Evolutionary conservation across 2,113 vertebrate species (phyloP).

Genomic region (Psittacula cyanocephala): DNA sequence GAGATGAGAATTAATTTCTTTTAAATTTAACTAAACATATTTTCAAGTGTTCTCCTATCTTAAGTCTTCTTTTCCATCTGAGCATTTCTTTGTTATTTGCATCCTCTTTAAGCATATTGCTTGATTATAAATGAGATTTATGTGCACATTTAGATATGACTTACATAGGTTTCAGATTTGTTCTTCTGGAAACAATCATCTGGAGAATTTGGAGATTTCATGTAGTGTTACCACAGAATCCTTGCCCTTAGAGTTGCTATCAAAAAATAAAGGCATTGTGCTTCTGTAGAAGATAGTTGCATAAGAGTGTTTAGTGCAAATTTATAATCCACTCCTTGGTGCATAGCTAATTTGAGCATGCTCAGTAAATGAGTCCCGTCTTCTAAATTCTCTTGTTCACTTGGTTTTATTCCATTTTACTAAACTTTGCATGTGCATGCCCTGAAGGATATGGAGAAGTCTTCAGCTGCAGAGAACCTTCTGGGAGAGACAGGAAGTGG

Average conservation of each 20-base stretch:
- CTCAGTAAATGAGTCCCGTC: slow-evolving; percentile 81
- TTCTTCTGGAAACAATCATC: slow-evolving; percentile 16
- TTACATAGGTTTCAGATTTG: slow-evolving; percentile 7
- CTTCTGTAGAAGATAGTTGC: not conserved
- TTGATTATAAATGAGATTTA: not conserved
- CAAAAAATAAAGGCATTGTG: not conserved
- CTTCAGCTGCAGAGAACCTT: slow-evolving; percentile 45
- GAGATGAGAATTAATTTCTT: not conserved
- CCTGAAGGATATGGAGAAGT: slow-evolving; percentile 60
- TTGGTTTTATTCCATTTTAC: slow-evolving; percentile 46
- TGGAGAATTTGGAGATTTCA: slow-evolving; percentile 7
- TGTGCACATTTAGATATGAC: not conserved
- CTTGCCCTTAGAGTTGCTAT: not conserved
- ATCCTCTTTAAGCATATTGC: not conserved
- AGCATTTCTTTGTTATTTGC: not conserved
- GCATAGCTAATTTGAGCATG: slow-evolving; percentile 72
- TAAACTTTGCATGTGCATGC: slow-evolving; percentile 81
- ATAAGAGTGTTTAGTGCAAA: not conserved
- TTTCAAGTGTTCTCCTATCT: not conserved
- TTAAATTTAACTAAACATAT: not conserved
- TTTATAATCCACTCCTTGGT: slow-evolving; percentile 47
- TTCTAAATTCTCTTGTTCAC: slow-evolving; percentile 33
- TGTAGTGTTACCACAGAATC: slow-evolving; percentile 3
- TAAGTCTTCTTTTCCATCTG: not conserved
- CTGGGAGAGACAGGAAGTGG: not conserved